These are phyloP conservation scores for Anabacerthia variegaticeps DNA, from an alignment of 2,797 vertebrate species.

Conservation along the genomic window DNA sequence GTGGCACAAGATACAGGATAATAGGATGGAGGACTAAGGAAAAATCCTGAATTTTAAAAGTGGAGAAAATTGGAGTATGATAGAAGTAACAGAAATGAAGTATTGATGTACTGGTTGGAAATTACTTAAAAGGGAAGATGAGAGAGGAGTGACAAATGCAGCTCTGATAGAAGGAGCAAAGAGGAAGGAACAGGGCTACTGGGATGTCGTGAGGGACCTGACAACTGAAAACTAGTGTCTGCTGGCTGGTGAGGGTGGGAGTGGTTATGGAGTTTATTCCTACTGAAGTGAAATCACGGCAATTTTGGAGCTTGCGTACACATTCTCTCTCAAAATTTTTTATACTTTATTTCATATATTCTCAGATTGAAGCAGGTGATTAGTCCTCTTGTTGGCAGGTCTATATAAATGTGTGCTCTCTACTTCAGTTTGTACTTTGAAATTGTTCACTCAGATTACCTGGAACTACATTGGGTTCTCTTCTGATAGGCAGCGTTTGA, in stretches of 20 bases:
- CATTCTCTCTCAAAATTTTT: background rate
- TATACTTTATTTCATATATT: background rate
- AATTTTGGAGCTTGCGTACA: background rate
- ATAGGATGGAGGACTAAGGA: background rate
- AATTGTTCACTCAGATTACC: background rate
- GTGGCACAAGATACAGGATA: background rate
- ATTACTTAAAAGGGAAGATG: background rate
- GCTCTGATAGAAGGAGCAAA: background rate
- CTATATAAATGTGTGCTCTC: background rate
- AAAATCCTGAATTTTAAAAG: background rate
- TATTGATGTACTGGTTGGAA: background rate
- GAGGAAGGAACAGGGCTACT: background rate
- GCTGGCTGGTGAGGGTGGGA: background rate
- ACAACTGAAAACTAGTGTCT: background rate
- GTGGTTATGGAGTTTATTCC: background rate
- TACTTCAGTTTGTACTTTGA: background rate
- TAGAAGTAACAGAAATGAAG: background rate
- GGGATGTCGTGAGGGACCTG: background rate
- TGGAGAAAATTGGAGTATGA: background rate
- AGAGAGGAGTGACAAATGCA: background rate
- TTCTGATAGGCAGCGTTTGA: background rate
- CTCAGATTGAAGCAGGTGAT: background rate
- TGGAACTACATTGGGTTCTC: background rate
- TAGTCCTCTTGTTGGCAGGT: background rate
- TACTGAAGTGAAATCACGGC: background rate